A percentile compares a stretch with the other conserved stretches of the same genome.
Conservation (phyloP, 1,140 invertebrate species). For the Euura saliciscinereae region DNA sequence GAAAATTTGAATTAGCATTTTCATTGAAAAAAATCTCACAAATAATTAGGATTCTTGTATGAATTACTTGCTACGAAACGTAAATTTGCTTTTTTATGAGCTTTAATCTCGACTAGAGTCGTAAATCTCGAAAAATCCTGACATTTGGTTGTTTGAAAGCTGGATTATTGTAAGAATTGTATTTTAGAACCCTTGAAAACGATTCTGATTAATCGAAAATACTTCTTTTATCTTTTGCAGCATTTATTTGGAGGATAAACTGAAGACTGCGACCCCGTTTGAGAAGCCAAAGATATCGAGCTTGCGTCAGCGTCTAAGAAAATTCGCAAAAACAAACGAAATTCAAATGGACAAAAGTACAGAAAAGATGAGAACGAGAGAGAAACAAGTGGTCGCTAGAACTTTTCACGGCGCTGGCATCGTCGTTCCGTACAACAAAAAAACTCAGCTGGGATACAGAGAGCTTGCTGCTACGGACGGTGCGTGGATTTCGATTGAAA, state of each 20-base stretch:
- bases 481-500: slow-evolving; percentile 51
- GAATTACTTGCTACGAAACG: too few relatives aligned
- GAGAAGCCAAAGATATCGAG: slow-evolving; percentile 65
- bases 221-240: slow-evolving; percentile 51
- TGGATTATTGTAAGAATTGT: slow-evolving; percentile 10
- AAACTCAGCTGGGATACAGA: slow-evolving; percentile 81
- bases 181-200: slow-evolving; percentile 16
- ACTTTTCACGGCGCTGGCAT: slow-evolving; percentile 88
- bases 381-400: slow-evolving; percentile 74
- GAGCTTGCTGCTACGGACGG: slow-evolving; percentile 75
- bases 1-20: neutral
- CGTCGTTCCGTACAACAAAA: slow-evolving; percentile 85
- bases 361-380: slow-evolving; percentile 66
- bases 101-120: slow-evolving; percentile 16
- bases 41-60: too few relatives aligned
- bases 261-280: slow-evolving; percentile 70
- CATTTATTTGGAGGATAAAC: slow-evolving; percentile 66
- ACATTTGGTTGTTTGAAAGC: neutral
- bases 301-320: slow-evolving; percentile 67
- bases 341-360: slow-evolving; percentile 68
- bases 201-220: slow-evolving; percentile 14
- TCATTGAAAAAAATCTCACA: too few relatives aligned
- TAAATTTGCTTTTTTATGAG: slow-evolving; percentile 30
- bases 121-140: slow-evolving; percentile 15
- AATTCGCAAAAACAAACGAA: slow-evolving; percentile 69